A percentile compares a stretch with the other conserved stretches of the same genome.
phyloP scores from a whole-genome alignment of 2,113 vertebrate species.

The Gasterosteus nipponicus region DNA sequence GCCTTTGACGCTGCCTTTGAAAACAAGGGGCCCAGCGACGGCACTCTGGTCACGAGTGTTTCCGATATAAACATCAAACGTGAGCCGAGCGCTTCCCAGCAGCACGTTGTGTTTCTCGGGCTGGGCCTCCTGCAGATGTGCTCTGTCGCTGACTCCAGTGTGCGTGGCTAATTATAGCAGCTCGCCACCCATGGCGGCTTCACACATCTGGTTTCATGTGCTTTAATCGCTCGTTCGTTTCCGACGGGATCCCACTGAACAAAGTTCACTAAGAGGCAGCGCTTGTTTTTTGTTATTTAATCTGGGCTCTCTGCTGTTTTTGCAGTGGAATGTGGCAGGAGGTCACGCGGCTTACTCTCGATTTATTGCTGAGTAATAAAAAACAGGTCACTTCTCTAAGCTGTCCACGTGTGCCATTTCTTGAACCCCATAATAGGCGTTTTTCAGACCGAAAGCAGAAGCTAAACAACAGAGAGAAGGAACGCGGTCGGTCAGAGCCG shows the following conservation, averaged over 20 bases:
- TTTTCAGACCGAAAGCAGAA: slow-evolving; percentile 8
- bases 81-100: slow-evolving; percentile 36
- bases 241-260: slow-evolving; percentile 26
- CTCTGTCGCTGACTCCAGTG: slow-evolving; percentile 36
- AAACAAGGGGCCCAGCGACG: not conserved
- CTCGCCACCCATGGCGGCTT: slow-evolving; percentile 31
- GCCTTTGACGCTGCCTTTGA: not conserved
- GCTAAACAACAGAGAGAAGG: not conserved
- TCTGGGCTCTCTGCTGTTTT: slow-evolving; percentile 25
- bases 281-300: slow-evolving; percentile 47
- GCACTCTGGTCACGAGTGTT: slow-evolving; percentile 20
- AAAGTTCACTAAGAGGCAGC: slow-evolving; percentile 46
- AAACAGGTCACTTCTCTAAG: not conserved
- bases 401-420: not conserved
- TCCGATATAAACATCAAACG: slow-evolving; percentile 34
- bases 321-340: not conserved
- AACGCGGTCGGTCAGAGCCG: slow-evolving; percentile 1
- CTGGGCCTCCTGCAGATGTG: slow-evolving; percentile 34
- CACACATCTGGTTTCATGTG: slow-evolving; percentile 74
- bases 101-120: slow-evolving; percentile 16
- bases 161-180: slow-evolving; percentile 73
- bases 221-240: slow-evolving; percentile 30
- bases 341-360: not conserved
- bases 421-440: not conserved
- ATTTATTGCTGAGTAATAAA: not conserved